Evolutionary conservation across 2,113 vertebrate genomes (phyloP), one percentile per base, ranked within the genome.

Genomic region (Ammospiza caudacuta): DNA sequence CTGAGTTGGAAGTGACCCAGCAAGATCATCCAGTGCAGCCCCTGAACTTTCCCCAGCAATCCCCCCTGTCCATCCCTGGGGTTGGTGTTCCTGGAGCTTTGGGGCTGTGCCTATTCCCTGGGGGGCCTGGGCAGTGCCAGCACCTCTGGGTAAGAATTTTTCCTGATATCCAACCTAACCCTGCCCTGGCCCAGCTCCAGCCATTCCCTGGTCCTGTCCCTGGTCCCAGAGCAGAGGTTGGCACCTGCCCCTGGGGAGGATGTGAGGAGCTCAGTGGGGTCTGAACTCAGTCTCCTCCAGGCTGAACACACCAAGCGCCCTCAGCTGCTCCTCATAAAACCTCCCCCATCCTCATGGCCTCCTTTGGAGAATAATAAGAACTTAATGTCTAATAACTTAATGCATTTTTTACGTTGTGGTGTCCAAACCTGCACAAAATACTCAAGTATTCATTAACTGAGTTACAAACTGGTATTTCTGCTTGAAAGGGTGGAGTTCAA

Each of bases 111-210:
- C 62, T 63, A 43, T n/a, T 75, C 47, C 67, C 41, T 43, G 62
- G 52, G 43, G 23, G 61, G 68, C 61, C 68, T 67, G 62, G 19
- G 9, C 78, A 82, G 54, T 46, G 78, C 69, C 70, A 47, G 47
- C 41, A 35, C 7, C 11, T 43, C 24, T 54, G 70, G 39, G 28
- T 33, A 12, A 35, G 33, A 46, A 9, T 4, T 82, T 75, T 8
- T 0, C 11, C 62, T 68, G 11, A 7, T 0, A 0, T 2, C 33
- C 69, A 29, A 0, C 28, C 61, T 15, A 0, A 39, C 0, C 28
- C 13, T 25, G 0, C 12, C 77, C 46, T 41, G 69, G 5, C 29
- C 0, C 23, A 61, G 20, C 39, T 46, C 12, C 61, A 68, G 77
- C 61, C 0, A 0, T 1, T 39, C 44, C 59, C 55, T 18, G 8